Percentiles rank a stretch among this genome's conserved stretches.
phyloP scores from a whole-genome alignment of 2,888 invertebrate species.

The Aspidiotus destructor region DNA sequence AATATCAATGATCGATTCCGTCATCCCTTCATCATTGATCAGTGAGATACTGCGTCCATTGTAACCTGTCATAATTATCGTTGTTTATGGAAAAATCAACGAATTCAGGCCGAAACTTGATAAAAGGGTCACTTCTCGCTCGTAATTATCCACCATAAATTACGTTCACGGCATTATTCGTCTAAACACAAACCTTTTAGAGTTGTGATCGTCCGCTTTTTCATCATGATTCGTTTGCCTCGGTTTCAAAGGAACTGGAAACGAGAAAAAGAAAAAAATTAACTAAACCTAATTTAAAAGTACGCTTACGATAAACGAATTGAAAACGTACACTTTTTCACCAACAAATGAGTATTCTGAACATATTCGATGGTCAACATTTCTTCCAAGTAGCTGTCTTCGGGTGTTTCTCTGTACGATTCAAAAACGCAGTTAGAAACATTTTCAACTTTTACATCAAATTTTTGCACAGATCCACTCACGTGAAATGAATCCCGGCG shows the following conservation, averaged over 20 bases:
- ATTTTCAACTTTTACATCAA: background rate
- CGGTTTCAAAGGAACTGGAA: slow-evolving; percentile 22
- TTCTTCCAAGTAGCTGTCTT: slow-evolving; percentile 39
- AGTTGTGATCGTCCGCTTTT: background rate
- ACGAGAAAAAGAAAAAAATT: no score
- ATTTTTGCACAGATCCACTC: slow-evolving; percentile 38
- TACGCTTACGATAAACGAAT: background rate
- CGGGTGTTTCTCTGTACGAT: slow-evolving; percentile 44
- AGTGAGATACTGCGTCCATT: no score
- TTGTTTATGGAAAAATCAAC: no score
- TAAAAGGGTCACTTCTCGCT: no score
- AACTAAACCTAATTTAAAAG: background rate
- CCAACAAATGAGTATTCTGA: slow-evolving; percentile 31
- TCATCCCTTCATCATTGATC: no score
- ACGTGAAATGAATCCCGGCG: slow-evolving; percentile 56
- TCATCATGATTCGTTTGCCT: slow-evolving; percentile 6
- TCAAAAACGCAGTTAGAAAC: background rate
- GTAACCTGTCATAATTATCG: no score
- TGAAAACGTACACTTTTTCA: slow-evolving; percentile 34
- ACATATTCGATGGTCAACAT: slow-evolving; percentile 36
- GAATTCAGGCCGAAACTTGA: no score
- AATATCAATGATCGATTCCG: no score
- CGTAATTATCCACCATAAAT: background rate
- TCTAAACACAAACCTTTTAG: slow-evolving; percentile 12
- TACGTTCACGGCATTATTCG: background rate